Evolutionary conservation across 2,113 vertebrate genomes (phyloP).

Genomic region (Poicephalus meyeri): DNA sequence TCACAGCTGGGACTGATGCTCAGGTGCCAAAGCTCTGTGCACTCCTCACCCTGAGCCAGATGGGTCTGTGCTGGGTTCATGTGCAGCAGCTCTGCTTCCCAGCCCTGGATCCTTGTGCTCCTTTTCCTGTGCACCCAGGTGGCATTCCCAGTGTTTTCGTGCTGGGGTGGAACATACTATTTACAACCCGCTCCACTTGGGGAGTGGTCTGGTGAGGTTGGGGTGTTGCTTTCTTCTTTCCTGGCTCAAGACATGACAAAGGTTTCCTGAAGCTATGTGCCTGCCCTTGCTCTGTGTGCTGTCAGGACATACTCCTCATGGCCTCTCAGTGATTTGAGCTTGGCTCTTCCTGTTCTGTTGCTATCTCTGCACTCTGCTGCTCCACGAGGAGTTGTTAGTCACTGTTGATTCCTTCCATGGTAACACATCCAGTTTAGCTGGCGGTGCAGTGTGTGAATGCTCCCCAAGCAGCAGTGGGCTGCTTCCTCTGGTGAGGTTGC

Average conservation of each 20-base stretch:
- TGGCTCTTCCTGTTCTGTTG: slow-evolving; percentile 7
- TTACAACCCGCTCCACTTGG: background rate
- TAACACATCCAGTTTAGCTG: slow-evolving; percentile 55
- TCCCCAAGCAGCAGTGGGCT: slow-evolving; percentile 43
- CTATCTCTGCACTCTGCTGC: slow-evolving; percentile 36
- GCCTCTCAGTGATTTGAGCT: background rate
- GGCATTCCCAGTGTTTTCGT: background rate
- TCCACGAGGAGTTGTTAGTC: slow-evolving; percentile 42
- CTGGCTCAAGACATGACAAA: background rate
- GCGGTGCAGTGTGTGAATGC: background rate
- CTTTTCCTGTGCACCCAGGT: background rate
- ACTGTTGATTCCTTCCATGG: slow-evolving; percentile 63
- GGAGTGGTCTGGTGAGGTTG: background rate
- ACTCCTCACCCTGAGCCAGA: background rate
- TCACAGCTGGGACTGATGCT: slow-evolving; percentile 62
- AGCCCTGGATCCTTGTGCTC: background rate
- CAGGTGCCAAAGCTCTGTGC: slow-evolving; percentile 66
- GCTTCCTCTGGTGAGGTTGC: slow-evolving; percentile 67
- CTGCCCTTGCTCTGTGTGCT: background rate
- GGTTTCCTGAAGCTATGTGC: background rate
- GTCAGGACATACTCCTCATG: background rate
- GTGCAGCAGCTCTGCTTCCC: background rate
- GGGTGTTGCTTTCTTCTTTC: background rate
- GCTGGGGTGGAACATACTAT: background rate
- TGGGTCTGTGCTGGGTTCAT: background rate